Evolutionary conservation across 2,888 invertebrate genomes (phyloP).

Genomic region (Drosophila limbata): DNA sequence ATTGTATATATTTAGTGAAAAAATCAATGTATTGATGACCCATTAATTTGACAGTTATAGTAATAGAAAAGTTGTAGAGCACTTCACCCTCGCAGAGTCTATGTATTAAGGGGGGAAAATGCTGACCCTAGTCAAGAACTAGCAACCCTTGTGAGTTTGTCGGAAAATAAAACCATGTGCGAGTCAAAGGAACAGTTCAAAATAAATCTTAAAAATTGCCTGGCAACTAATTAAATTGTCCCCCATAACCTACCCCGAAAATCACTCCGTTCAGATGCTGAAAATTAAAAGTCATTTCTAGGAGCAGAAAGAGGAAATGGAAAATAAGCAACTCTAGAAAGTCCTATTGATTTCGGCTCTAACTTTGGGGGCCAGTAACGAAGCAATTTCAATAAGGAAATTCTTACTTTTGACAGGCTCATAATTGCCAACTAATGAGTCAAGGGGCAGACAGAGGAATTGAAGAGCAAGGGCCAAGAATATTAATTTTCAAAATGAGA

Average conservation of each 20-base stretch:
- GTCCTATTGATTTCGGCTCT: slow-evolving; percentile 53
- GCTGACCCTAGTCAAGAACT: slow-evolving; percentile 41
- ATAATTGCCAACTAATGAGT: slow-evolving; percentile 68
- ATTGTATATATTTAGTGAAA: not conserved
- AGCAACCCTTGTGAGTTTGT: slow-evolving; percentile 28
- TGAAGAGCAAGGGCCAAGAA: slow-evolving; percentile 16
- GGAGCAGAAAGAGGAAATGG: slow-evolving; percentile 27
- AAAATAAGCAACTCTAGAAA: slow-evolving; percentile 29
- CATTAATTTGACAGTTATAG: slow-evolving; percentile 26
- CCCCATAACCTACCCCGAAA: not conserved
- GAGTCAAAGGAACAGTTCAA: slow-evolving; percentile 22
- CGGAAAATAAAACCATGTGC: slow-evolving; percentile 40
- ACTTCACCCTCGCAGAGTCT: not conserved
- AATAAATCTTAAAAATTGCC: slow-evolving; percentile 36
- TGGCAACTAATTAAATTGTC: slow-evolving; percentile 62
- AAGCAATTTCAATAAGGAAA: slow-evolving; percentile 68
- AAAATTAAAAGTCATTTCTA: slow-evolving; percentile 61
- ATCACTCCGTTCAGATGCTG: slow-evolving; percentile 5
- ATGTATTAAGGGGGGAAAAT: not conserved
- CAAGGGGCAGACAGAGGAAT: not conserved
- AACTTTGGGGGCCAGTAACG: slow-evolving; percentile 8
- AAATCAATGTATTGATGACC: slow-evolving; percentile 2
- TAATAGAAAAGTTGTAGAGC: not conserved
- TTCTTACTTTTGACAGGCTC: slow-evolving; percentile 65
- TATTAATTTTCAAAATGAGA: slow-evolving; percentile 42